Evolutionary conservation across 2,113 vertebrate species (phyloP), one percentile per base, ranked within the genome.

Genomic region (Engraulis encrasicolus): DNA sequence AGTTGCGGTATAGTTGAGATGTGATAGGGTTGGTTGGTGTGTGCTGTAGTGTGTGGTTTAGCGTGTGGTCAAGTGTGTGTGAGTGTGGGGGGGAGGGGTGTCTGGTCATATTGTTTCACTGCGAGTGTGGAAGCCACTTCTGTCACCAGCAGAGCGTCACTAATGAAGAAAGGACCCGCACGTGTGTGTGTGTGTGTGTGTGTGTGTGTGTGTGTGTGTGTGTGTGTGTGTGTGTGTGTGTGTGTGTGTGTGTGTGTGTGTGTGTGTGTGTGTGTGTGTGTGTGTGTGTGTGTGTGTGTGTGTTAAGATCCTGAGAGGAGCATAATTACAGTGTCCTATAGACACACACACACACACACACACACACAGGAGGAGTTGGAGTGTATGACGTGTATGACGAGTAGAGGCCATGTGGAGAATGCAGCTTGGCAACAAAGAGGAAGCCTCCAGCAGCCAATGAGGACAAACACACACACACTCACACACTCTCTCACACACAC

Each of bases 341-440:
- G 4, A 45, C 40, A 45, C 40, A 45, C 40, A 45, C 9, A 45
- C 40, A 45, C 40, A 5, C 40, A 45, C 61, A 17, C 27, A 71
- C 61, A 71, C 27, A 34, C 27, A 31, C 23, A 31, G 1, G 54
- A 54, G 52, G 61, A 86, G 37, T 77, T 36, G 50, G 79, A 82
- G 71, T 78, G 71, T 61, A 20, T 80, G 81, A 79, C 1, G n/a
- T n/a, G n/a, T n/a, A n/a, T n/a, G n/a, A 83, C 82, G 86, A 82
- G 78, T 80, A 86, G 80, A 38, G 80, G 85, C 79, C 52, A 78
- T 20, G 45, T 6, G 34, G 78, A 66, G 74, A 88, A 88, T 88
- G 81, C 79, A 58, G 83, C 52, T 20, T 80, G 79, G 83, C 80
- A 79, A 85, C 79, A 87, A 45, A 45, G 38, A 79, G 5, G 52